phyloP scores from a whole-genome alignment of 2,113 vertebrate genomes.

The Crotalus viridis region DNA sequence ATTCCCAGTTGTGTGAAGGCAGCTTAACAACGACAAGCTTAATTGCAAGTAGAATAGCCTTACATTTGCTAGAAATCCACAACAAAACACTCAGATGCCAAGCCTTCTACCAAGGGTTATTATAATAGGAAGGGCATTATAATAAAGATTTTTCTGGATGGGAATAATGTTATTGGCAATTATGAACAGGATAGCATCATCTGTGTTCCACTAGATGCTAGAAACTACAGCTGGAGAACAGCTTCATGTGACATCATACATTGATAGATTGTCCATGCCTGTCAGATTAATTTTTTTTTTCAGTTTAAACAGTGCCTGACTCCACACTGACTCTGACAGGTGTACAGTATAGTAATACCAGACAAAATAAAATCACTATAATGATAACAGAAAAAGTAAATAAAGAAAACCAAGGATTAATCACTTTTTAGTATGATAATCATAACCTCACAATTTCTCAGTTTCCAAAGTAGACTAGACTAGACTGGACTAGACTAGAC shows the following conservation, averaged over 20 bases:
- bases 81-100: background rate
- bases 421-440: background rate
- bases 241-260: background rate
- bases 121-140: background rate
- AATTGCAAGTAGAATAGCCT: background rate
- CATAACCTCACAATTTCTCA: background rate
- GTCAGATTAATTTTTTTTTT: background rate
- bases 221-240: background rate
- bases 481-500: no score
- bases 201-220: background rate
- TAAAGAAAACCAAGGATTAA: background rate
- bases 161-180: background rate
- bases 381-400: background rate
- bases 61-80: background rate
- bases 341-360: background rate
- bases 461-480: background rate
- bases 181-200: background rate
- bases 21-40: background rate
- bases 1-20: background rate
- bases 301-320: background rate
- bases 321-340: background rate
- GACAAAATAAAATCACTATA: background rate
- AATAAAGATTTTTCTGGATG: background rate
- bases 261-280: background rate
- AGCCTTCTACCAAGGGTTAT: background rate